phyloP scores from a whole-genome alignment of 2,888 invertebrate genomes.

The Thera obeliscata region DNA sequence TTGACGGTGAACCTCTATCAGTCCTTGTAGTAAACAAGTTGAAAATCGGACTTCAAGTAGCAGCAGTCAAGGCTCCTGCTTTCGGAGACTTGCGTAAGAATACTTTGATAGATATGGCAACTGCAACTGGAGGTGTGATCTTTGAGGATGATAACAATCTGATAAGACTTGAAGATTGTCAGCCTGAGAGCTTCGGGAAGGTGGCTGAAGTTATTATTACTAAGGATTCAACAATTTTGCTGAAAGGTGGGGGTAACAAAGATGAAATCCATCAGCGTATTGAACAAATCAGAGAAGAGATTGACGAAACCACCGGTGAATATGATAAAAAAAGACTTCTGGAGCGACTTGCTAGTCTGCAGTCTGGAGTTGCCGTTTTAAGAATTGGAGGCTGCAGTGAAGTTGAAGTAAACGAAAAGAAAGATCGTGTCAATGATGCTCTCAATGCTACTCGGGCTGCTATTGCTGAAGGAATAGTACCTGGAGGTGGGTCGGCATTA shows the following conservation, averaged over 20 bases:
- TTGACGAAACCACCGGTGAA: slow-evolving; percentile 91
- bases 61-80: slow-evolving; percentile 97
- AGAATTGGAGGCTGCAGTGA: slow-evolving; percentile 94
- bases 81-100: slow-evolving; percentile 97
- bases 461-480: slow-evolving; percentile 97
- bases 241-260: slow-evolving; percentile 89
- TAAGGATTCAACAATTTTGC: slow-evolving; percentile 93
- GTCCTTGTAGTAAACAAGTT: slow-evolving; percentile 94
- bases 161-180: slow-evolving; percentile 94
- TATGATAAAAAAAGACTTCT: slow-evolving; percentile 96
- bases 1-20: slow-evolving; percentile 96
- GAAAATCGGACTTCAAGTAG: slow-evolving; percentile 95
- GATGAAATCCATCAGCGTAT: slow-evolving; percentile 90
- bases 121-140: slow-evolving; percentile 94
- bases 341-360: slow-evolving; percentile 94
- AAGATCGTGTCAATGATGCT: slow-evolving; percentile 97
- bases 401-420: slow-evolving; percentile 97
- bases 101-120: slow-evolving; percentile 94
- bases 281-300: slow-evolving; percentile 92
- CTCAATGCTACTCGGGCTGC: slow-evolving; percentile 97
- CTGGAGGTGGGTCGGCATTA: slow-evolving; percentile 96
- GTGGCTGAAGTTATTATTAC: slow-evolving; percentile 95
- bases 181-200: slow-evolving; percentile 90
- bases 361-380: slow-evolving; percentile 90
- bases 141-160: slow-evolving; percentile 97